A percentile compares a stretch with the other conserved stretches of the same genome.
Conservation (phyloP, 2,888 invertebrate genomes). For the Orthosia cruda region DNA sequence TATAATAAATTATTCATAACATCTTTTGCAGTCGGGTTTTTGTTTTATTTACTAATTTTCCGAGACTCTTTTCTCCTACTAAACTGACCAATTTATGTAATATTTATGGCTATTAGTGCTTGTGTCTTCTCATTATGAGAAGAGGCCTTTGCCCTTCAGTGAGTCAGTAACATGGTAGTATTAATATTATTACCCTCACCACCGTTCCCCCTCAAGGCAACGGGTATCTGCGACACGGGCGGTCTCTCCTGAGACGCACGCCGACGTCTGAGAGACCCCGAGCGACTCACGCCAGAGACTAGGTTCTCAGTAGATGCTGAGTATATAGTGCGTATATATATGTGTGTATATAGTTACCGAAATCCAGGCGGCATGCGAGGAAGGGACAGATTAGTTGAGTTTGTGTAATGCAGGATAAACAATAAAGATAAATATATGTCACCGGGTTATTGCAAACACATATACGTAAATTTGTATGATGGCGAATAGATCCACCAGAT, state of each 20-base stretch:
- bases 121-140: too few species aligned
- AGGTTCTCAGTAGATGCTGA: slow-evolving; percentile 89
- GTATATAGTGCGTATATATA: slow-evolving; percentile 1
- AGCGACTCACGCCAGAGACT: slow-evolving; percentile 81
- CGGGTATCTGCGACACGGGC: slow-evolving; percentile 87
- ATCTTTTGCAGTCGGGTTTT: too few species aligned
- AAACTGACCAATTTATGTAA: too few species aligned
- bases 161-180: too few species aligned
- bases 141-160: too few species aligned
- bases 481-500: too few species aligned
- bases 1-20: too few species aligned
- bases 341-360: slow-evolving; percentile 41
- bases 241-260: slow-evolving; percentile 88
- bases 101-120: too few species aligned
- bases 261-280: slow-evolving; percentile 81
- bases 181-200: slow-evolving; percentile 7
- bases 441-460: too few species aligned
- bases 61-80: too few species aligned
- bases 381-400: not conserved
- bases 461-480: too few species aligned
- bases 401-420: not conserved
- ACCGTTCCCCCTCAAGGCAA: slow-evolving; percentile 84
- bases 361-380: slow-evolving; percentile 41
- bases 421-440: not conserved
- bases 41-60: too few species aligned